Evolutionary conservation across 1,140 invertebrate species (phyloP), one percentile per base, ranked within the genome.

Genomic region (Musca vetustissima): DNA sequence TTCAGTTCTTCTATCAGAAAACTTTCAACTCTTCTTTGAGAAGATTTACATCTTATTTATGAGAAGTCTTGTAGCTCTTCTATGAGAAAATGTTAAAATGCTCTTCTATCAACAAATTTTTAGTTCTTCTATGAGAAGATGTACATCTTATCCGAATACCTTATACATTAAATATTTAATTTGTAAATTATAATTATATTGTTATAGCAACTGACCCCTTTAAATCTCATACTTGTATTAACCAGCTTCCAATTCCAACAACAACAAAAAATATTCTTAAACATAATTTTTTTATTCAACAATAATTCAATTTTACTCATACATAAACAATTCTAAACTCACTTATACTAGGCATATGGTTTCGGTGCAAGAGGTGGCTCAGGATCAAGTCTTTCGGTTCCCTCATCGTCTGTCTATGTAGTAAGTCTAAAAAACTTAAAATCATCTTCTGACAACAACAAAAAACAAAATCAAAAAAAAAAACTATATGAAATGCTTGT

Each of bases 301-400:
- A 28, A 28, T 8, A 28, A 28, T 57, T 22, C 53, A 21, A 28
- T 32, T 57, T n/a, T 48, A 66, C 28, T 22, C 17, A n/a, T 15
- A 28, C 48, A 50, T 24, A 66, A 48, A 47, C n/a, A 59, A 57
- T 55, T 57, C 53, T 61, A 47, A 50, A 64, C 24, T 59, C 57
- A 59, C 57, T 22, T 50, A 64, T 50, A 65, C 50, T 68, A 71
- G 70, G 66, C 70, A 53, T 71, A 71, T 55, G 70, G 70, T 69
- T 71, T 71, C 55, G 79, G 83, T 73, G 86, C 85, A 72, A 83
- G 86, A 67, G 85, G 85, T 82, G 85, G 86, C 77, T 87, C 86
- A 83, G 89, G 89, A 85, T 91, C 89, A 83, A 91, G 88, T 84
- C 86, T 91, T 80, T 91, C 89, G 83, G 90, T 91, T 84, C 90